These are phyloP conservation scores for Nesidiocoris tenuis DNA, from an alignment of 2,888 invertebrate genomes.

Conservation along the genomic window DNA sequence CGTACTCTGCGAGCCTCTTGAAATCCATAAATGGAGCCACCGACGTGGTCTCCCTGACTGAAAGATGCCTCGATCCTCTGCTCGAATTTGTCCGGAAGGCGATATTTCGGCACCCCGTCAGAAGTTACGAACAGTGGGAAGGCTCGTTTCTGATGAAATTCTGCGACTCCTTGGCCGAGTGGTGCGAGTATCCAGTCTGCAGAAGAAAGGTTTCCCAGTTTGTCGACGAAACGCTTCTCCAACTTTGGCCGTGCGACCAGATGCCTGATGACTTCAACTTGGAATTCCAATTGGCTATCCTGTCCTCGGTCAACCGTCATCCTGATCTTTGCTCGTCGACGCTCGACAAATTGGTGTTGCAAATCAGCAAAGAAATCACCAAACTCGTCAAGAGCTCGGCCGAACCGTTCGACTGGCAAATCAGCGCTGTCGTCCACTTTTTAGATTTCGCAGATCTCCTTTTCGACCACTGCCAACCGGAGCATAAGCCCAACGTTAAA, in stretches of 20 bases:
- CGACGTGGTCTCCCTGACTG: neutral
- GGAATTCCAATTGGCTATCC: neutral
- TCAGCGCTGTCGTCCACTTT: neutral
- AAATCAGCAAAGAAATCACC: neutral
- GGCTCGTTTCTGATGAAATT: neutral
- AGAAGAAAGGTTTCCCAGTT: neutral
- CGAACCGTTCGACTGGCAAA: neutral
- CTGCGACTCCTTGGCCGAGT: neutral
- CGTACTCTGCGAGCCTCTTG: neutral
- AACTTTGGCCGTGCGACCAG: neutral
- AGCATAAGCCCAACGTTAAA: too few relatives aligned
- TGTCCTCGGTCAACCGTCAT: neutral
- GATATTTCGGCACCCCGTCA: neutral
- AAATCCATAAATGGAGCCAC: neutral
- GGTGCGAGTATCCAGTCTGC: neutral
- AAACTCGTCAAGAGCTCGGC: neutral
- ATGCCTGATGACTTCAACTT: neutral
- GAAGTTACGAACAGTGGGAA: neutral
- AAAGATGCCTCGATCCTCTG: neutral
- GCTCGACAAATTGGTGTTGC: neutral
- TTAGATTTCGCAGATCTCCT: neutral
- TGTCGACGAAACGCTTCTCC: neutral
- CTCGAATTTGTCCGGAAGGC: neutral
- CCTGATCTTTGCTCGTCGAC: neutral
- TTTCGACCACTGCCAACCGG: neutral